phyloP scores from a whole-genome alignment of 2,113 vertebrate species.

The Dasyprocta punctata region DNA sequence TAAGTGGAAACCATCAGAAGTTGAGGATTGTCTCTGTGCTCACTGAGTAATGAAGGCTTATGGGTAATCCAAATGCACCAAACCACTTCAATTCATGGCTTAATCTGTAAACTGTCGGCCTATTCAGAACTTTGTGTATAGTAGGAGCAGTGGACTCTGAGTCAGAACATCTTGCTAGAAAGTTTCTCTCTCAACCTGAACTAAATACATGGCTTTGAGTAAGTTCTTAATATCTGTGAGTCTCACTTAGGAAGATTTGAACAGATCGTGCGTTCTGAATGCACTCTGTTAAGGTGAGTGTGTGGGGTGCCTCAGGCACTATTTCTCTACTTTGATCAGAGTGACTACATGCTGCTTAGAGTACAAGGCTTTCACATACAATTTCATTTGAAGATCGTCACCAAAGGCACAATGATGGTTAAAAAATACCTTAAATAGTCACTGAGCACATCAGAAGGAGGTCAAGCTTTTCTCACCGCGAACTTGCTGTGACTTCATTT shows the following conservation, averaged over 20 bases:
- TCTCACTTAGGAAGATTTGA: background rate
- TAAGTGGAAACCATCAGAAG: background rate
- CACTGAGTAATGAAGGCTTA: background rate
- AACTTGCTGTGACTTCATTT: background rate
- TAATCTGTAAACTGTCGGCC: background rate
- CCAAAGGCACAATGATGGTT: background rate
- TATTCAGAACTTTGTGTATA: background rate
- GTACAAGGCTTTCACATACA: background rate
- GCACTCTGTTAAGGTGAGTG: background rate
- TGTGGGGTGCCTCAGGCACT: background rate
- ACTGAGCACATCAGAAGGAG: background rate
- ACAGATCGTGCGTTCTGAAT: background rate
- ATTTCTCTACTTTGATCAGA: background rate
- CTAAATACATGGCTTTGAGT: background rate
- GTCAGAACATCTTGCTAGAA: background rate
- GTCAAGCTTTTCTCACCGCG: background rate
- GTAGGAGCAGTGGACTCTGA: background rate
- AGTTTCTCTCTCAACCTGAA: background rate
- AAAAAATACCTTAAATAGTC: background rate
- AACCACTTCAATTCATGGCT: background rate
- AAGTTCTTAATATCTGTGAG: background rate
- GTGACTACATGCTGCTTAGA: background rate
- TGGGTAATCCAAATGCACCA: background rate
- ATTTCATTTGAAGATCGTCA: background rate
- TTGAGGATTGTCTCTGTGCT: background rate